phyloP scores from a whole-genome alignment of 2,797 vertebrate genomes.

The Tragopan temminckii region DNA sequence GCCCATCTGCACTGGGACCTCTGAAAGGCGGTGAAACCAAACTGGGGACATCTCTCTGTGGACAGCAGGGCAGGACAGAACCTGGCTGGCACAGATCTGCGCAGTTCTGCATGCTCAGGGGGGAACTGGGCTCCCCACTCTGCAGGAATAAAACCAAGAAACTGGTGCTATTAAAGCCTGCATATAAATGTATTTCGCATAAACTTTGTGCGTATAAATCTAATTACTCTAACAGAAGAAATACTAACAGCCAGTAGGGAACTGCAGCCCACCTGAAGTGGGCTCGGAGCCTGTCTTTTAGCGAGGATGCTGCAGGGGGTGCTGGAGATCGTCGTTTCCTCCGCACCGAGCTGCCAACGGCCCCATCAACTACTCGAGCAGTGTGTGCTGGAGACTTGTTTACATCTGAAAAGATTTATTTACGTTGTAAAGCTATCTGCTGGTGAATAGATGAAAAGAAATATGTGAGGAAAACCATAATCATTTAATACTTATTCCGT shows the following conservation, averaged over 20 bases:
- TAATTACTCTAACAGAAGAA: neutral
- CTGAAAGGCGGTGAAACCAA: neutral
- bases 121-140: accelerated
- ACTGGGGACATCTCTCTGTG: neutral
- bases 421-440: slow-evolving; percentile 60
- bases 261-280: accelerated
- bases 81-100: accelerated
- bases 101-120: neutral
- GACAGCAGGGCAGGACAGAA: neutral
- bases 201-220: neutral
- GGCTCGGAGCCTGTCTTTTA: neutral
- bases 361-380: neutral
- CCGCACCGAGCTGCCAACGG: neutral
- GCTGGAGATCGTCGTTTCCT: slow-evolving; percentile 35
- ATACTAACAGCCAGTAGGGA: accelerated
- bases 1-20: neutral
- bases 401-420: slow-evolving; percentile 70
- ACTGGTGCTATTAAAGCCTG: accelerated
- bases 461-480: slow-evolving; percentile 63
- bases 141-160: neutral
- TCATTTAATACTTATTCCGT: slow-evolving; percentile 71
- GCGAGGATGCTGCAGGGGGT: slow-evolving; percentile 36
- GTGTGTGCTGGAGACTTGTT: neutral
- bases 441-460: slow-evolving; percentile 61
- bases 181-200: neutral